Evolutionary conservation across 2,888 invertebrate species (phyloP), one percentile per base, ranked within the genome.

Genomic region (Orthonychiurus folsomi): DNA sequence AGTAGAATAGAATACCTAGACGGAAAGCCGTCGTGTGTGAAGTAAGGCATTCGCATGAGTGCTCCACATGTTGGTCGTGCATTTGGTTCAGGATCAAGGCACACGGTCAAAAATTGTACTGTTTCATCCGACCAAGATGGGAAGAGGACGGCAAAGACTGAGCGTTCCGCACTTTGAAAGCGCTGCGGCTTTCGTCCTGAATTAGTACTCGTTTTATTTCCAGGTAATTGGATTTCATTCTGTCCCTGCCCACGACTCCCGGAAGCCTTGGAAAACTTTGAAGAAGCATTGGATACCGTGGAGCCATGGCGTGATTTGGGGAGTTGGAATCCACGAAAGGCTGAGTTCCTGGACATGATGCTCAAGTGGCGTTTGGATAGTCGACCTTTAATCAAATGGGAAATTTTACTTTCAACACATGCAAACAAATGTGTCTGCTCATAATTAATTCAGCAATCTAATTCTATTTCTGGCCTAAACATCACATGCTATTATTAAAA

Each of bases 1-100:
- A 15, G 37, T 15, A 37, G 5, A 37, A 37, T 37, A 3, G 5
- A 9, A 20, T 50, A 65, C 65, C 65, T 62, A n/a, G 59, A 62
- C 24, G 82, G 80, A 72, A 88, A 88, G 25, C 81, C 80, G 57
- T 88, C 86, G 65, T 82, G 81, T 1, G 79, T 79, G 75, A 88
- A 88, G 73, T 85, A 84, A 64, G 78, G 76, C 74, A 87, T 86
- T 55, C 84, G 80, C 9, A 88, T 77, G n/a, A 88, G 78, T 24
- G 82, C 81, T 0, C 81, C 78, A 24, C 86, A 84, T 0, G 81
- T 79, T 0, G 86, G 84, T 1, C 88, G 64, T 3, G 62, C 68
- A 1, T 68, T 62, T 2, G 71, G 69, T 50, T 73, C 72, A 1
- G 71, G 71, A 53, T 73, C 72, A n/a, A 72, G 65, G 52, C 68